Evolutionary conservation across 2,888 invertebrate species (phyloP).

Genomic region (Lysandra bellargus): DNA sequence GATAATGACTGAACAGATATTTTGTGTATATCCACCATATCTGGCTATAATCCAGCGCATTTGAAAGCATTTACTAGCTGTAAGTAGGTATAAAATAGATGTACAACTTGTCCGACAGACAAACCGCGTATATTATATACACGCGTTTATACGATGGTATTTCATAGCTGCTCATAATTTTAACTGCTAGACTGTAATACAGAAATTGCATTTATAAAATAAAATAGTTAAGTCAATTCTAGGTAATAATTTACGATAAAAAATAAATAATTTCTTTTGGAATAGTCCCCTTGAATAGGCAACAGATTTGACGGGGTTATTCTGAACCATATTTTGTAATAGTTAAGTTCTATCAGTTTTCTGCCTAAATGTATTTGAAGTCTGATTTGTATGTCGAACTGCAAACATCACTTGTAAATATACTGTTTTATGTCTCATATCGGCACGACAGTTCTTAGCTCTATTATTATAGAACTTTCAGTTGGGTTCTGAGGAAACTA

Average conservation of each 20-base stretch:
- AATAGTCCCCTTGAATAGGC: constrained; percentile 67
- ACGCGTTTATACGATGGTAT: constrained; percentile 46
- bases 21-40: constrained; percentile 67
- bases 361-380: constrained; percentile 35
- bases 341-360: constrained; percentile 37
- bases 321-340: constrained; percentile 58
- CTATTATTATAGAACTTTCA: constrained; percentile 67
- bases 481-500: constrained; percentile 77
- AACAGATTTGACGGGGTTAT: constrained; percentile 65
- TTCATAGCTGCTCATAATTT: constrained; percentile 35
- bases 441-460: constrained; percentile 53
- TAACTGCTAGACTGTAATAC: constrained; percentile 47
- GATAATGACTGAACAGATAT: constrained; percentile 37
- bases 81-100: constrained; percentile 46
- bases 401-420: constrained; percentile 60
- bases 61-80: constrained; percentile 67
- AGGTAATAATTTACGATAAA: constrained; percentile 40
- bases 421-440: constrained; percentile 51
- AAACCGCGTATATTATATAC: constrained; percentile 46
- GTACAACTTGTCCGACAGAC: constrained; percentile 39
- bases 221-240: constrained; percentile 43
- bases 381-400: constrained; percentile 2
- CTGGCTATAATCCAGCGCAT: constrained; percentile 71
- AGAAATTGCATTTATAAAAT: constrained; percentile 63
- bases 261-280: constrained; percentile 53